Conservation (phyloP, 2,113 vertebrate genomes). For the Lagopus leucura region DNA sequence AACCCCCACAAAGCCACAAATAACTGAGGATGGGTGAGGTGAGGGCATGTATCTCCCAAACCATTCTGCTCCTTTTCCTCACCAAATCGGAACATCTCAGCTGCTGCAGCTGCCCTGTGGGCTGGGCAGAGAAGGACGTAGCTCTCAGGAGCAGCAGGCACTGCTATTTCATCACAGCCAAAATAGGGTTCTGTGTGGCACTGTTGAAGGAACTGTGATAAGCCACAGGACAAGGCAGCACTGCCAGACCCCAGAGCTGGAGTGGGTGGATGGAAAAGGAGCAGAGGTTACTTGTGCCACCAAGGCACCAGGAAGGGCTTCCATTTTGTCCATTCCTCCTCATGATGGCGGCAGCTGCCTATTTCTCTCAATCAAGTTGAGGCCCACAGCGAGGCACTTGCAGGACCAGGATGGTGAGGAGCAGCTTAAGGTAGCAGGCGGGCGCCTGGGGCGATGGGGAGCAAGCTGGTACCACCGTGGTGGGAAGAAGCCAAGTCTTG, state of each 20-base stretch:
- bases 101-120: neutral
- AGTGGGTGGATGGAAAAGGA: neutral
- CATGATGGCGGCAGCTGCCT: neutral
- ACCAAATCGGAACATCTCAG: neutral
- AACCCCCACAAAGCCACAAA: neutral
- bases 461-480: neutral
- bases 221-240: neutral
- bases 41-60: neutral
- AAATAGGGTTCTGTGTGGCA: accelerated
- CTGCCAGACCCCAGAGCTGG: neutral
- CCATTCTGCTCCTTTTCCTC: neutral
- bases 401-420: neutral
- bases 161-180: neutral
- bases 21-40: neutral
- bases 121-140: neutral
- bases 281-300: neutral
- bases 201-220: neutral
- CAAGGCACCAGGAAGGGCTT: neutral
- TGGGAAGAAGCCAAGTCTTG: neutral
- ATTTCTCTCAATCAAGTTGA: neutral
- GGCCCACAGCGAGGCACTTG: neutral
- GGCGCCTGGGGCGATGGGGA: neutral
- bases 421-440: neutral
- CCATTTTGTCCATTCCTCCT: neutral
- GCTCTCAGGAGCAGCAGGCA: neutral